Conservation (phyloP, 2,888 invertebrate species). For the Latrodectus hesperus region DNA sequence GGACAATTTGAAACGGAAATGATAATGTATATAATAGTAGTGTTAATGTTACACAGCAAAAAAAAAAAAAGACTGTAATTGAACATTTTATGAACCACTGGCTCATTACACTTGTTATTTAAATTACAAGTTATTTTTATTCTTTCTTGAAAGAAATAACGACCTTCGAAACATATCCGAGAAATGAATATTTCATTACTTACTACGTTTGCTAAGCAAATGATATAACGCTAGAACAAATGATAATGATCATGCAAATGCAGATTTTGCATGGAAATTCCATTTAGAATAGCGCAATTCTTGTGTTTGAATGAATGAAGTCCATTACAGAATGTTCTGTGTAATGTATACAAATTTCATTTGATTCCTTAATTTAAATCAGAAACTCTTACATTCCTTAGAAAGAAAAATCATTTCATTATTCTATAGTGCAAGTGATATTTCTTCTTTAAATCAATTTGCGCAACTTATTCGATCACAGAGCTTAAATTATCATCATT, state of each 20-base stretch:
- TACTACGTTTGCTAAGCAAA: conserved; percentile 48
- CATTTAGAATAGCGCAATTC: conserved; percentile 42
- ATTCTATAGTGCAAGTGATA: no score
- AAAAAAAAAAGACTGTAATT: conserved; percentile 28
- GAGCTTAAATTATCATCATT: no score
- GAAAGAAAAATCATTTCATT: no score
- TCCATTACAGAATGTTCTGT: conserved; percentile 35
- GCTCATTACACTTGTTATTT: conserved; percentile 10
- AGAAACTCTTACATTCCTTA: no score
- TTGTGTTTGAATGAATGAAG: conserved; percentile 27
- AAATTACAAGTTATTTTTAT: background rate
- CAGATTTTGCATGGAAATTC: conserved; percentile 61
- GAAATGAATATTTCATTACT: conserved; percentile 61
- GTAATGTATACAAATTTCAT: background rate
- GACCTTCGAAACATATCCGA: conserved; percentile 18
- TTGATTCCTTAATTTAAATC: no score
- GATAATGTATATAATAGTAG: background rate
- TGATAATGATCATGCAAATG: conserved; percentile 61
- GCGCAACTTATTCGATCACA: no score
- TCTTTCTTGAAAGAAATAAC: background rate
- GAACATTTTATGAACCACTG: conserved; percentile 35
- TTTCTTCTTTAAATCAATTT: no score
- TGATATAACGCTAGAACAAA: conserved; percentile 48
- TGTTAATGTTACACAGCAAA: background rate
- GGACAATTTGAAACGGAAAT: no score